A percentile compares a stretch with the other conserved stretches of the same genome.
phyloP scores from a whole-genome alignment of 2,797 vertebrate species.

The Jordanella pulchra region DNA sequence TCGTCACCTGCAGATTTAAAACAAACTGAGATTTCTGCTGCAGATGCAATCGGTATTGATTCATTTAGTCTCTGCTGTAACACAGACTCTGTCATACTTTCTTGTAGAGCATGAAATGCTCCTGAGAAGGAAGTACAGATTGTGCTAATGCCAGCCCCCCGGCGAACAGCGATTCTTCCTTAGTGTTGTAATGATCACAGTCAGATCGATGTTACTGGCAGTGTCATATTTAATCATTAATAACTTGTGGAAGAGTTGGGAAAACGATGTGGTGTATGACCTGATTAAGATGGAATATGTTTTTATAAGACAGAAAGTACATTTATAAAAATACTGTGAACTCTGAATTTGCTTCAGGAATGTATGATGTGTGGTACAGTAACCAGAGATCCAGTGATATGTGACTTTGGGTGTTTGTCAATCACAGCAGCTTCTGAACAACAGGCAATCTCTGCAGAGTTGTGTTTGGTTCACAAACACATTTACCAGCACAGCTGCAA shows the following conservation, averaged over 20 bases:
- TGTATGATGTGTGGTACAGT: conserved; percentile 12
- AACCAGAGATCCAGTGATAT: conserved; percentile 17
- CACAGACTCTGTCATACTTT: neutral
- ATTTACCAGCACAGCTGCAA: neutral
- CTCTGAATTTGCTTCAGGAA: conserved; percentile 24
- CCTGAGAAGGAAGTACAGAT: conserved; percentile 27
- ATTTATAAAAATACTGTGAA: conserved; percentile 21
- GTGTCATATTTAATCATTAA: conserved; percentile 49
- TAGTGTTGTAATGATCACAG: conserved; percentile 26
- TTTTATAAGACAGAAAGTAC: conserved; percentile 16
- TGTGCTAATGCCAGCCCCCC: conserved; percentile 10
- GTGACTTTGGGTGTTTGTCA: conserved; percentile 18
- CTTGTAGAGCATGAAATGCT: conserved; percentile 24
- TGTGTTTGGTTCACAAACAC: conserved; percentile 9
- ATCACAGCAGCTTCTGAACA: conserved; percentile 18
- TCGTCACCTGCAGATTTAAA: neutral
- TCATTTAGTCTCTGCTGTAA: neutral
- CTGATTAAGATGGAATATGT: conserved; percentile 34
- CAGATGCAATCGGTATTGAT: neutral
- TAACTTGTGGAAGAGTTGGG: conserved; percentile 22
- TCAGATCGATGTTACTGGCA: conserved; percentile 18
- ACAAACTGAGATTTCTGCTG: neutral
- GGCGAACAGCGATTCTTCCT: conserved; percentile 9
- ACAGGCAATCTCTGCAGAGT: neutral
- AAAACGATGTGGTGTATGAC: conserved; percentile 20